These are phyloP conservation scores for Trachymyrmex cornetzi DNA, from an alignment of 1,140 invertebrate genomes.

Conservation along the genomic window DNA sequence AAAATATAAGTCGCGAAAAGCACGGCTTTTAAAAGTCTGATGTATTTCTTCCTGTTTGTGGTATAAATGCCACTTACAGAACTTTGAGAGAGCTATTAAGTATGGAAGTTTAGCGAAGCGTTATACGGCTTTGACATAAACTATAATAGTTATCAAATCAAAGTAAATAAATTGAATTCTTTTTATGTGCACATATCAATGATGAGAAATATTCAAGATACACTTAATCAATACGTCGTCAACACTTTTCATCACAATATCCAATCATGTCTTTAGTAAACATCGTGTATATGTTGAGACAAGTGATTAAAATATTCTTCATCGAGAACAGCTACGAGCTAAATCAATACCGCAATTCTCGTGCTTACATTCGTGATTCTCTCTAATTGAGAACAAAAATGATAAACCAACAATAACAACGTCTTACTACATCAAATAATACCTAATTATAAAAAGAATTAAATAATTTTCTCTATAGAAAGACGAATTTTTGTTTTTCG, in stretches of 20 bases:
- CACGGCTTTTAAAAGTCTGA: not conserved
- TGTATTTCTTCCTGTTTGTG: not conserved
- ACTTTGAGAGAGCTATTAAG: not conserved
- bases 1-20: not conserved
- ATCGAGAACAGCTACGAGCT: not conserved
- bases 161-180: not conserved
- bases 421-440: not conserved
- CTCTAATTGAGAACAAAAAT: not conserved
- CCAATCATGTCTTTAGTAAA: not conserved
- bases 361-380: constrained; percentile 4
- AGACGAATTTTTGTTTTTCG: not conserved
- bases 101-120: not conserved
- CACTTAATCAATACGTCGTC: constrained; percentile 25
- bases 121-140: not conserved
- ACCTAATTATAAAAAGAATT: not conserved
- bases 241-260: not conserved
- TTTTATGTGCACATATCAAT: not conserved
- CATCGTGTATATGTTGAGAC: not conserved
- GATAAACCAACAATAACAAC: not conserved
- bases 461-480: constrained; percentile 1
- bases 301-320: constrained; percentile 29
- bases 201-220: not conserved
- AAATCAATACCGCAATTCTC: constrained; percentile 11
- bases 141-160: not conserved
- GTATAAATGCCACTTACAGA: not conserved